These are phyloP conservation scores for Pipistrellus pygmaeus DNA, from an alignment of 2,797 vertebrate species.

Conservation along the genomic window DNA sequence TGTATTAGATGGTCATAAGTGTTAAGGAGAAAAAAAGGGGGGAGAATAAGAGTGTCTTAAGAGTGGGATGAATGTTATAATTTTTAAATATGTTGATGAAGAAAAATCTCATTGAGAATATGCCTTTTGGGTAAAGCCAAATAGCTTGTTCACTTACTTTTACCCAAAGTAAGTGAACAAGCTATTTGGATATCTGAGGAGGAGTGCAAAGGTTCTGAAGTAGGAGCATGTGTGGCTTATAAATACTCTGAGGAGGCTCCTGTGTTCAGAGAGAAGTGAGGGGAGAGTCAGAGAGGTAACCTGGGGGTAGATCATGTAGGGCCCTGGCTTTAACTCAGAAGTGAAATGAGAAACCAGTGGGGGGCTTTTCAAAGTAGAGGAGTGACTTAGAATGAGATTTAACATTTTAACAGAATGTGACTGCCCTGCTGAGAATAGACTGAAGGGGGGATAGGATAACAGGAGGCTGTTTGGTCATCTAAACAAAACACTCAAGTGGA, in stretches of 20 bases:
- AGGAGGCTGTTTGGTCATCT: background rate
- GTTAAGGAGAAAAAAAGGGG: slow-evolving; percentile 1
- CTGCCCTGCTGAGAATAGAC: background rate
- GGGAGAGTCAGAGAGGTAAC: background rate
- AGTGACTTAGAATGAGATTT: background rate
- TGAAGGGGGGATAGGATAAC: background rate
- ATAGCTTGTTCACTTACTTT: too few species aligned
- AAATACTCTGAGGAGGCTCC: background rate
- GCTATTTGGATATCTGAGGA: background rate
- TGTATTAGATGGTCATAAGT: background rate
- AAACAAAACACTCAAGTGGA: background rate
- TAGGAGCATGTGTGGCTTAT: background rate
- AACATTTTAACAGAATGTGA: slow-evolving; percentile 32
- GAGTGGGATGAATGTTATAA: background rate
- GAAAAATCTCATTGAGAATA: background rate
- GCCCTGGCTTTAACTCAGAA: background rate
- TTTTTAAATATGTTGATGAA: slow-evolving; percentile 47
- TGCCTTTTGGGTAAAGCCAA: slow-evolving; percentile 22
- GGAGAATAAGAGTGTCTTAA: background rate
- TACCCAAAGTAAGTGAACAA: background rate
- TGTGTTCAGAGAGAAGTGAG: background rate
- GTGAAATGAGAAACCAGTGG: background rate
- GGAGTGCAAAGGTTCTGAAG: background rate
- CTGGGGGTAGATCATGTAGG: background rate
- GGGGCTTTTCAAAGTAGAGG: background rate